Base-by-base conservation (phyloP, 1,140 invertebrate genomes). In the Micrasema minimum region DNA sequence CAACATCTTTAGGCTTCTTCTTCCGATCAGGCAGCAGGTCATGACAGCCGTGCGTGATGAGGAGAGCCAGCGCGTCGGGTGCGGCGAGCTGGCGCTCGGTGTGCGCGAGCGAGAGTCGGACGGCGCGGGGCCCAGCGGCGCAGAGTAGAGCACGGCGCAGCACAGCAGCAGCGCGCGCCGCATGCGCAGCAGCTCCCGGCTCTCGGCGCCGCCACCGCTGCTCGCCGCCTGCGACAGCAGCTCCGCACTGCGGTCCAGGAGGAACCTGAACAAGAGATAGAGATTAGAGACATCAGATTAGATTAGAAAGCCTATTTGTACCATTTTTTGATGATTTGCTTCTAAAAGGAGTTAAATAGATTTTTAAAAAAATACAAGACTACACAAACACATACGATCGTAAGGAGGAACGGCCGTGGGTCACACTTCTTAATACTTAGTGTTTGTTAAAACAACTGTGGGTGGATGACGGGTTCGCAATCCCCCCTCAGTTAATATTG, bases 181-280 rank as follows among this genome's bases (percentile, higher is more conserved):
- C 78, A 87, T 88, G 37, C 86, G 85, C 46, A 88, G 85, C 26
- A 88, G 79, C 2, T 87, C 77, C 0, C 80, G 79, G 68, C 76
- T 83, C 79, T 74, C 82, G 26, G 79, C 80, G 3, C 85, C 86
- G 86, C 83, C 41, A 87, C 85, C 35, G 86, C 85, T 22, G 46
- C 64, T 26, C 7, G 46, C 65, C 11, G 31, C 48, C 20, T 43
- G 48, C 0, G 69, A 71, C 6, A 74, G n/a, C n/a, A n/a, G 23
- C 26, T 74, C 69, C 2, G 55, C 43, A 46, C 87, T 87, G 45
- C 83, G 81, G 70, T 87, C 86, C n/a, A 87, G 72, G 0, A 88
- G 77, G 72, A 88, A 88, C 61, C 85, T 87, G 75, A 10, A 74
- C n/a, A n/a, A n/a, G n/a, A n/a, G n/a, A n/a, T n/a, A n/a, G n/a